phyloP scores from a whole-genome alignment of 2,113 vertebrate species.

The Rhodinocichla rosea region DNA sequence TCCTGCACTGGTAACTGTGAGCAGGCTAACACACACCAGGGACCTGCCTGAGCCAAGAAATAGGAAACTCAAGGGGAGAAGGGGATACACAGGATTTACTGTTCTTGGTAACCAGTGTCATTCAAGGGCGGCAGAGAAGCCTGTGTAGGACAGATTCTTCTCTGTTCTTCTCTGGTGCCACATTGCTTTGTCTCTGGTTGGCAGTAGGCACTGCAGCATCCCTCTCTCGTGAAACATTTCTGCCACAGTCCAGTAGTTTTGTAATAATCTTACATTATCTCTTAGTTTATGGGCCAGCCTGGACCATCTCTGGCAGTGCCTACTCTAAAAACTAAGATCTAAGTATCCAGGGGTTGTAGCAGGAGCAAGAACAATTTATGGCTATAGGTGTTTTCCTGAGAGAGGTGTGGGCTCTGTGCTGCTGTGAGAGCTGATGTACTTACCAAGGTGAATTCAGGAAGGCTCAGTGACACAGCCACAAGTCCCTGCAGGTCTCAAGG shows the following conservation, averaged over 20 bases:
- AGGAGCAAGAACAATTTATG: not conserved
- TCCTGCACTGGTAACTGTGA: not conserved
- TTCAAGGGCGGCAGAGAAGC: not conserved
- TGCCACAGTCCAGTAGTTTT: not conserved
- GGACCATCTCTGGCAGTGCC: not conserved
- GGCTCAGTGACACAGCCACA: not conserved
- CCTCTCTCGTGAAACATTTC: not conserved
- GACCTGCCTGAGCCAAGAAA: not conserved
- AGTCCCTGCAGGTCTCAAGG: not conserved
- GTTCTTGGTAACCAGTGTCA: not conserved
- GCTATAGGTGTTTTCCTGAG: not conserved
- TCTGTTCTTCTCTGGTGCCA: not conserved
- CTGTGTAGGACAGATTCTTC: not conserved
- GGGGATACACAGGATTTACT: not conserved
- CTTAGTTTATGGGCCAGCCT: not conserved
- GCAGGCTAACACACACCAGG: rapidly evolving
- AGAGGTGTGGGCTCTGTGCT: not conserved
- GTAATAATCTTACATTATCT: not conserved
- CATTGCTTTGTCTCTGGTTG: not conserved
- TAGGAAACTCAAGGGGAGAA: not conserved
- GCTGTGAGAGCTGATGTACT: not conserved
- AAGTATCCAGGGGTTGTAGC: not conserved
- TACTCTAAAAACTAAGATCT: not conserved
- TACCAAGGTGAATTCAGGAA: not conserved
- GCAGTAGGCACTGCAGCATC: not conserved